These are phyloP conservation scores for Pomatostomus ruficeps DNA, from an alignment of 2,113 vertebrate species.

Conservation along the genomic window DNA sequence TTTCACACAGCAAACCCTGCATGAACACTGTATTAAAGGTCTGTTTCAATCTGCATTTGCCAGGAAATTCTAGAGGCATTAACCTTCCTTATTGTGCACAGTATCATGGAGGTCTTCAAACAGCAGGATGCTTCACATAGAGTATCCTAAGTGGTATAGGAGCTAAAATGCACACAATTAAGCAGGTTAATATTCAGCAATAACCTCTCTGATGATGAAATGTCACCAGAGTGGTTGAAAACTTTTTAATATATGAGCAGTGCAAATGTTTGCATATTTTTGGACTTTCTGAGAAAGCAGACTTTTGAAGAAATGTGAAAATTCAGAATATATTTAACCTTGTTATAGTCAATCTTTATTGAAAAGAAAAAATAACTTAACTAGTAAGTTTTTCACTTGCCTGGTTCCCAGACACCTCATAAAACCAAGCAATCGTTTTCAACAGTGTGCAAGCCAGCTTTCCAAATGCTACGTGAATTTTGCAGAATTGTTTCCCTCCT, in stretches of 20 bases:
- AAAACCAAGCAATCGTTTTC: neutral
- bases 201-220: neutral
- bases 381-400: neutral
- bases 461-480: neutral
- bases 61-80: neutral
- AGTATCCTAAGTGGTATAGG: neutral
- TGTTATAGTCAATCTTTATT: neutral
- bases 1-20: neutral
- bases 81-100: neutral
- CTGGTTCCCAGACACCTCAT: neutral
- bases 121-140: neutral
- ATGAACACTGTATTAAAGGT: neutral
- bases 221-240: neutral
- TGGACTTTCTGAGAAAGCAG: neutral
- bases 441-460: neutral
- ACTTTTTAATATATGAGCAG: neutral
- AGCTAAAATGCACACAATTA: neutral
- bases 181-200: neutral
- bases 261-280: neutral
- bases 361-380: neutral
- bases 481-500: neutral
- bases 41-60: neutral
- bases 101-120: neutral
- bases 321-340: neutral
- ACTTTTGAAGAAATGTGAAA: neutral